These are phyloP conservation scores for Zhuqinia jingwanae DNA, from an alignment of 2,888 invertebrate genomes.

Conservation along the genomic window DNA sequence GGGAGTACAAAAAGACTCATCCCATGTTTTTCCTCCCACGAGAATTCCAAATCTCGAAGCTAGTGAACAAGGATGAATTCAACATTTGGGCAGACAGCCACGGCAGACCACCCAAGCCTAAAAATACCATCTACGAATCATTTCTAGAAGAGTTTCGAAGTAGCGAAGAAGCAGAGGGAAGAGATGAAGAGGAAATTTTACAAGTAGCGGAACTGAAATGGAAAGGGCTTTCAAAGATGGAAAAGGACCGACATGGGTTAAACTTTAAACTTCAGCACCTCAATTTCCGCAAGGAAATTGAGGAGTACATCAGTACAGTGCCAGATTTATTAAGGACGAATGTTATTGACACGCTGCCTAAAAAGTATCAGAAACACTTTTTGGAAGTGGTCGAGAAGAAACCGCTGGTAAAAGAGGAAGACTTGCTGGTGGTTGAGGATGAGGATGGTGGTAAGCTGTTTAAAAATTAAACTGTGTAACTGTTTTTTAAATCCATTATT, in stretches of 20 bases:
- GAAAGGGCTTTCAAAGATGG: constrained; percentile 60
- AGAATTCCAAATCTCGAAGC: constrained; percentile 50
- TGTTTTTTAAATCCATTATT: background rate
- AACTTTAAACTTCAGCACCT: constrained; percentile 45
- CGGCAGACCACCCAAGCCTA: constrained; percentile 71
- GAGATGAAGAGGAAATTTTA: constrained; percentile 37
- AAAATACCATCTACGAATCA: constrained; percentile 29
- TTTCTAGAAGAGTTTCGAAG: constrained; percentile 66
- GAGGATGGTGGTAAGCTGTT: constrained; percentile 10
- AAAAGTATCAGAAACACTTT: constrained; percentile 49
- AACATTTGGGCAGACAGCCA: constrained; percentile 73
- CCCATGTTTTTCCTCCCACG: constrained; percentile 58
- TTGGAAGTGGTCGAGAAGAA: constrained; percentile 60
- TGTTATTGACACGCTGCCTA: constrained; percentile 58
- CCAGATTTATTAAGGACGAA: constrained; percentile 71
- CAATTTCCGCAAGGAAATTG: constrained; percentile 65
- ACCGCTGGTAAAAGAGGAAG: constrained; percentile 29
- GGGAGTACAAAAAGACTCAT: constrained; percentile 70
- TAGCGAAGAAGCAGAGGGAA: constrained; percentile 25
- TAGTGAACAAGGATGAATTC: constrained; percentile 73
- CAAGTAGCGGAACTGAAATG: constrained; percentile 63
- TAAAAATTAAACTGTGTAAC: background rate
- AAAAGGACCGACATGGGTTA: constrained; percentile 69
- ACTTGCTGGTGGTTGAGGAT: background rate
- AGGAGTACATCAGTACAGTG: constrained; percentile 59